Percentiles rank a stretch among this genome's conserved stretches.
Evolutionary conservation across 2,113 vertebrate species (phyloP).

Genomic region (Gymnorhina tibicen): DNA sequence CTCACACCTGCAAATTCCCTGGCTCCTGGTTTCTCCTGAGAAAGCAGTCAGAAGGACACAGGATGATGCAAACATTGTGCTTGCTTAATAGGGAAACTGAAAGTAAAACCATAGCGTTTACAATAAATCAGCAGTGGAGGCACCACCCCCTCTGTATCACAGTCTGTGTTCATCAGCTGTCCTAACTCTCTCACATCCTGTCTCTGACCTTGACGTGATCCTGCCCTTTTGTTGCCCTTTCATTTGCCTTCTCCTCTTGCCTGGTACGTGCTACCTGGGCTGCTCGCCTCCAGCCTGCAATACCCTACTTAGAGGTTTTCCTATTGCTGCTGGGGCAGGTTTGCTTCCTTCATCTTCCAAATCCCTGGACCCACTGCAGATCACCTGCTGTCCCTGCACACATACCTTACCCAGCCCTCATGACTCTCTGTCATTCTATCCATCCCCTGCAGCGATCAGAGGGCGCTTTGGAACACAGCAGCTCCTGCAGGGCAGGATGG

Average conservation of each 20-base stretch:
- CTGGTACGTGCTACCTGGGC: rapidly evolving
- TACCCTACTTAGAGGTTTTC: not conserved
- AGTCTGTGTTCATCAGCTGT: rapidly evolving
- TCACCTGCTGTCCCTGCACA: not conserved
- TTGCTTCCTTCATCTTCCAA: not conserved
- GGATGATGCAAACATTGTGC: not conserved
- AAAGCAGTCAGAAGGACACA: rapidly evolving
- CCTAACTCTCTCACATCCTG: rapidly evolving
- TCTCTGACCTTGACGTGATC: rapidly evolving
- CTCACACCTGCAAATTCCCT: not conserved
- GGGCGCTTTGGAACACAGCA: not conserved
- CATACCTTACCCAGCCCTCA: rapidly evolving
- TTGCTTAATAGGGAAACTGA: not conserved
- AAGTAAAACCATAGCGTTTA: not conserved
- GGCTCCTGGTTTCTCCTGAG: not conserved
- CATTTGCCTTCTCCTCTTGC: not conserved
- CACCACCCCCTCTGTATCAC: rapidly evolving
- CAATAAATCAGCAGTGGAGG: not conserved
- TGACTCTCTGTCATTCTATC: not conserved
- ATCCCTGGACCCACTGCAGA: not conserved
- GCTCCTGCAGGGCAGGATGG: not conserved
- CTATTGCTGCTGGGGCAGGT: not conserved
- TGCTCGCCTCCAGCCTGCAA: not conserved
- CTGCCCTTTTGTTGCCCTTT: not conserved
- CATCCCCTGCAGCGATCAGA: too few relatives aligned